Percentiles rank a stretch among this genome's conserved stretches.
phyloP scores from a whole-genome alignment of 2,888 invertebrate species.

The Dasysyrphus albostriatus region DNA sequence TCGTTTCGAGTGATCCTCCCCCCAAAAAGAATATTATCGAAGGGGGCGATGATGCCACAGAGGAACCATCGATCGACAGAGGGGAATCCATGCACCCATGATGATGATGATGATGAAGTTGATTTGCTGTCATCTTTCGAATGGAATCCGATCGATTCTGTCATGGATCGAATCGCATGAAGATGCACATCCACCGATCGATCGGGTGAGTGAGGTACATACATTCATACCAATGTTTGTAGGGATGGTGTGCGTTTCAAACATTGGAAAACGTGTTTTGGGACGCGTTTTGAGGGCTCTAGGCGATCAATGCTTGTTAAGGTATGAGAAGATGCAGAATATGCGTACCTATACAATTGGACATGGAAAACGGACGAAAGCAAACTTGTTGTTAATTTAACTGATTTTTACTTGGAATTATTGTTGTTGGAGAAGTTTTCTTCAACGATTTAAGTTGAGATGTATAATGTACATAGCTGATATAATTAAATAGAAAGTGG shows the following conservation, averaged over 20 bases:
- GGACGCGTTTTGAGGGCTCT: conserved; percentile 74
- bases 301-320: conserved; percentile 75
- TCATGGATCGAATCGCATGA: conserved; percentile 75
- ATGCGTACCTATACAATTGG: conserved; percentile 65
- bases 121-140: conserved; percentile 75
- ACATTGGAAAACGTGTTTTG: conserved; percentile 61
- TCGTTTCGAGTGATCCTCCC: conserved; percentile 52
- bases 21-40: conserved; percentile 27
- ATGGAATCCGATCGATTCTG: conserved; percentile 75
- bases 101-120: conserved; percentile 70
- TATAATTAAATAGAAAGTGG: too few species aligned
- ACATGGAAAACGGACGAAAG: conserved; percentile 41
- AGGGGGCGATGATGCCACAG: conserved; percentile 53
- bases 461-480: too few species aligned
- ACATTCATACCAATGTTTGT: too few species aligned
- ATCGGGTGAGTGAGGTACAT: background rate
- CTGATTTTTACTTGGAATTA: conserved; percentile 36
- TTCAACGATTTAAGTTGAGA: too few species aligned
- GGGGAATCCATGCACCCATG: conserved; percentile 17
- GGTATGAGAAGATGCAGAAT: conserved; percentile 32
- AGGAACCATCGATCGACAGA: conserved; percentile 39
- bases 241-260: conserved; percentile 42
- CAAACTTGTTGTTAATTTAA: conserved; percentile 34
- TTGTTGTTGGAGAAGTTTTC: conserved; percentile 27
- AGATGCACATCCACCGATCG: conserved; percentile 45